phyloP scores from a whole-genome alignment of 2,797 vertebrate genomes.

The Chloroceryle amazona region DNA sequence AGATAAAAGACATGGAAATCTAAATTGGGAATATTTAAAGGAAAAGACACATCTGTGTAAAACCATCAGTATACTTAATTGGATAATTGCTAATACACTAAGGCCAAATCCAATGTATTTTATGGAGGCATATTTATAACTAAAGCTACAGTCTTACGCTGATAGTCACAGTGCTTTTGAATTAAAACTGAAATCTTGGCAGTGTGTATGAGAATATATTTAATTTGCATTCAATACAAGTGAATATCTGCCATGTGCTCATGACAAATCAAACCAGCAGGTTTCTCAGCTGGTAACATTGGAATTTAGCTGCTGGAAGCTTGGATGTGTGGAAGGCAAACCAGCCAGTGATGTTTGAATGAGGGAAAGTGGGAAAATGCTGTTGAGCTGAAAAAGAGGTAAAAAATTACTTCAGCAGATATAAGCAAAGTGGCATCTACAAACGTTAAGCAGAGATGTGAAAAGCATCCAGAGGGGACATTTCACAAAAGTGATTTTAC shows the following conservation, averaged over 20 bases:
- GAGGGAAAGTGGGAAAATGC: not conserved
- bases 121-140: not conserved
- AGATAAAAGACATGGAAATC: not conserved
- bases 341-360: not conserved
- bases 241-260: not conserved
- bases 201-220: not conserved
- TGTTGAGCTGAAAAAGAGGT: not conserved
- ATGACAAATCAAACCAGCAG: conserved; percentile 22
- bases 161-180: not conserved
- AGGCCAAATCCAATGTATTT: not conserved
- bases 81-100: not conserved
- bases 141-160: not conserved
- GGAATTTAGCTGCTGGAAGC: conserved; percentile 12
- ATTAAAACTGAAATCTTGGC: not conserved
- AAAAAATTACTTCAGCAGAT: not conserved
- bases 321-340: not conserved
- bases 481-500: not conserved
- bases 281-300: conserved; percentile 24
- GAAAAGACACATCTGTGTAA: not conserved
- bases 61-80: not conserved
- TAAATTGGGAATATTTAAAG: not conserved
- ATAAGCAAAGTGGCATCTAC: not conserved
- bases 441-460: not conserved
- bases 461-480: not conserved
- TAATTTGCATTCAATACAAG: conserved; percentile 25